These are phyloP conservation scores for Hippocampus comes DNA, from an alignment of 2,113 vertebrate genomes.

Conservation along the genomic window DNA sequence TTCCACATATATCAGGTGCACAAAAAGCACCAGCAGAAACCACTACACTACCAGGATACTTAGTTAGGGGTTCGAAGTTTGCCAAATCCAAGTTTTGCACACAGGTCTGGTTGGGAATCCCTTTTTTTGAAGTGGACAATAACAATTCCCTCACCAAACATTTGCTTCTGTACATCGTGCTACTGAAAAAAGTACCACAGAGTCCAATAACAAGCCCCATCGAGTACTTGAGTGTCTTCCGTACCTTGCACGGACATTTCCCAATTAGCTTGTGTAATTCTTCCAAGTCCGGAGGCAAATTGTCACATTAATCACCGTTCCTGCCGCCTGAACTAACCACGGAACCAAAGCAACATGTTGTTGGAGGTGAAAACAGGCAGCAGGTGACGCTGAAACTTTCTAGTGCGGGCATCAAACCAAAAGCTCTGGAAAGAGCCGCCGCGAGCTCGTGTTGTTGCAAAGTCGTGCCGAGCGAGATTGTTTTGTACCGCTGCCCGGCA, in stretches of 20 bases:
- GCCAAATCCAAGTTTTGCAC: no score
- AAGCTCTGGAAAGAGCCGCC: constrained; percentile 17
- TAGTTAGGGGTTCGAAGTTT: no score
- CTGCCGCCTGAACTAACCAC: constrained; percentile 38
- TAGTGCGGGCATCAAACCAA: constrained; percentile 29
- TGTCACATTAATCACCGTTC: constrained; percentile 32
- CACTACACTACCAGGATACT: no score
- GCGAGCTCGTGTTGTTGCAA: constrained; percentile 25
- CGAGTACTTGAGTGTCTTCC: no score
- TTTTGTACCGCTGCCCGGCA: neutral
- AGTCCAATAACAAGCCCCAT: neutral
- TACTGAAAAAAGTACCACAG: neutral
- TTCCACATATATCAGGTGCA: no score
- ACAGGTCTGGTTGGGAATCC: no score
- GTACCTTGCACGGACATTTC: neutral
- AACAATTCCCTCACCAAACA: neutral
- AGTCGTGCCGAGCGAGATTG: constrained; percentile 14
- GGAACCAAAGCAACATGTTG: constrained; percentile 24
- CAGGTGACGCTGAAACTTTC: constrained; percentile 30
- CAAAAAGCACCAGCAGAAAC: no score
- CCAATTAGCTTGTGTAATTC: constrained; percentile 20
- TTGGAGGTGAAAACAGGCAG: constrained; percentile 43
- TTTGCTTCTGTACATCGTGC: neutral
- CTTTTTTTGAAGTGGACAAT: neutral
- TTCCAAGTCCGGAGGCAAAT: constrained; percentile 34